Evolutionary conservation across 2,888 invertebrate genomes (phyloP).

Genomic region (Merodon equestris): DNA sequence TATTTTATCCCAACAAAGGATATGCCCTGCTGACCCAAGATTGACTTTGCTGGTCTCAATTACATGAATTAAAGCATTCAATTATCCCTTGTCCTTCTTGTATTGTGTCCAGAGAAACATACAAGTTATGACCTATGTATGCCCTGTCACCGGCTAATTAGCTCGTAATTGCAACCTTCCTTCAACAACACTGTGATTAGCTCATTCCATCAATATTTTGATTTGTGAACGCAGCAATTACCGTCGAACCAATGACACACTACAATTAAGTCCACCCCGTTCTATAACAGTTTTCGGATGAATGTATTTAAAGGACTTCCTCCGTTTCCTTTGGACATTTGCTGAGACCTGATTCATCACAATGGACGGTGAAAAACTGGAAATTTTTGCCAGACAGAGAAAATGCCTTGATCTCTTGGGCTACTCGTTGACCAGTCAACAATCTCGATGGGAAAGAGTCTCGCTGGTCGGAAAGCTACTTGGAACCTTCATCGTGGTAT

Average conservation of each 20-base stretch:
- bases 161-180: too few species aligned
- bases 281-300: neutral
- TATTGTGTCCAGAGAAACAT: too few species aligned
- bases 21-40: too few species aligned
- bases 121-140: too few species aligned
- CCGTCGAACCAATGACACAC: neutral
- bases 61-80: too few species aligned
- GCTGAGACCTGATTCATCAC: neutral
- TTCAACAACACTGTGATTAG: too few species aligned
- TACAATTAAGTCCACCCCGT: slow-evolving; percentile 6
- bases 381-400: slow-evolving; percentile 34
- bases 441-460: slow-evolving; percentile 27
- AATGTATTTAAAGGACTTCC: slow-evolving; percentile 16
- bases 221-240: slow-evolving; percentile 38
- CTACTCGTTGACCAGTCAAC: slow-evolving; percentile 26
- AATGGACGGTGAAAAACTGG: slow-evolving; percentile 26
- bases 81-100: too few species aligned
- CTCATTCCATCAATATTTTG: slow-evolving; percentile 49
- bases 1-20: too few species aligned
- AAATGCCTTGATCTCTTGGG: slow-evolving; percentile 41
- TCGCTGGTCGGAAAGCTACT: slow-evolving; percentile 16
- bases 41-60: too few species aligned
- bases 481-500: slow-evolving; percentile 71
- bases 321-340: neutral
- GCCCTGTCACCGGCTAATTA: too few species aligned